Conservation (phyloP, 2,797 vertebrate genomes). For the Tangara arthus region DNA sequence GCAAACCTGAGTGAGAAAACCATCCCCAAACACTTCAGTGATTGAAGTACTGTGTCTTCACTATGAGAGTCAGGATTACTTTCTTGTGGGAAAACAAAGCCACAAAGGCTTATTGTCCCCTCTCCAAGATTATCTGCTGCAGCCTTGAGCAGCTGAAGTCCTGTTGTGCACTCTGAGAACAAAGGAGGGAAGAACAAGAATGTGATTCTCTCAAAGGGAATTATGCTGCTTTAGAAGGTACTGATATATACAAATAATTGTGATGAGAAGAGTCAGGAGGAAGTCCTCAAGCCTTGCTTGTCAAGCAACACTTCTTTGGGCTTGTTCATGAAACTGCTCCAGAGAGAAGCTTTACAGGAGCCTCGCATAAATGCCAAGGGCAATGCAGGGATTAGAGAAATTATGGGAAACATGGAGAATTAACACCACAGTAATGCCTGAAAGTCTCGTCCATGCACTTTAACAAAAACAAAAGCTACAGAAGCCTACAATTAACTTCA, state of each 20-base stretch:
- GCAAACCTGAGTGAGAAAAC: background rate
- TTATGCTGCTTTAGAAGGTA: background rate
- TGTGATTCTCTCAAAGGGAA: background rate
- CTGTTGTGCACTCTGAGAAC: background rate
- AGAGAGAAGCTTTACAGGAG: background rate
- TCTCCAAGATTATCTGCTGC: background rate
- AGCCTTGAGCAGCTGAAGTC: background rate
- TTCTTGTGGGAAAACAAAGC: background rate
- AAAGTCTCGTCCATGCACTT: background rate
- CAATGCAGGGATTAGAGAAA: slow-evolving; percentile 4
- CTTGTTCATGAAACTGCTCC: background rate
- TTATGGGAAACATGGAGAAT: background rate
- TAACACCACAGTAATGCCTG: background rate
- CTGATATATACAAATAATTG: background rate
- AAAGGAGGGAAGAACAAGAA: background rate
- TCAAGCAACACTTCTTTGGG: background rate
- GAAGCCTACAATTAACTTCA: background rate
- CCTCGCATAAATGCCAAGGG: background rate
- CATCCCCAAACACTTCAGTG: background rate
- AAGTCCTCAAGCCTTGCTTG: background rate
- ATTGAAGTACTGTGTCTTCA: background rate
- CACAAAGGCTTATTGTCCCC: background rate
- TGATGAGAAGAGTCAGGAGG: background rate
- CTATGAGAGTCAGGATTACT: background rate
- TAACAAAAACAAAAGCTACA: background rate